Conservation (phyloP, 2,113 vertebrate species). For the Speoplatyrhinus poulsoni region DNA sequence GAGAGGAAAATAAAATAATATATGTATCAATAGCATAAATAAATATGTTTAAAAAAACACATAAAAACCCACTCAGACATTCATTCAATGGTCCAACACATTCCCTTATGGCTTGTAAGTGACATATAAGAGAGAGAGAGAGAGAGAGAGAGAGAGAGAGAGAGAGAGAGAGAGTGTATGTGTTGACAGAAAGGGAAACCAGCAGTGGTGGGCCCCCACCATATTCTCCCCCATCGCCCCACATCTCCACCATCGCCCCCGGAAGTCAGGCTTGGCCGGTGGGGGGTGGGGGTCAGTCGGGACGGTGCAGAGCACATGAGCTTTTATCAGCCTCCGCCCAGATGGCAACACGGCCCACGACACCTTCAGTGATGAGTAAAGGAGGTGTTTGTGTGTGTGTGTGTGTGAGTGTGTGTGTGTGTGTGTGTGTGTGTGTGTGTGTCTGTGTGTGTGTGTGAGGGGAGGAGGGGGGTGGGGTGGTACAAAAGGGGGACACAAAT, state of each 20-base stretch:
- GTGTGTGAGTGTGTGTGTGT: slow-evolving; percentile 8
- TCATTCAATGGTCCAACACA: no score
- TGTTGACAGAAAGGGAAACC: no score
- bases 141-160: no score
- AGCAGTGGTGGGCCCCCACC: slow-evolving; percentile 5
- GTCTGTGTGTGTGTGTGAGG: slow-evolving; percentile 3
- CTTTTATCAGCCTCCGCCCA: slow-evolving; percentile 78
- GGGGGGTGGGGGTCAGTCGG: slow-evolving; percentile 17
- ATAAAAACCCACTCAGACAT: no score
- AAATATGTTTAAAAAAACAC: no score
- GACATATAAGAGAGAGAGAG: no score
- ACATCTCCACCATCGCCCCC: slow-evolving; percentile 70
- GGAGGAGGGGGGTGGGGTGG: background rate
- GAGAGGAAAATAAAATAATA: no score
- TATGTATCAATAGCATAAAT: no score
- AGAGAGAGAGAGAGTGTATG: no score
- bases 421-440: slow-evolving; percentile 6
- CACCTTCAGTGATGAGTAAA: slow-evolving; percentile 59
- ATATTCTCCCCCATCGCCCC: slow-evolving; percentile 53
- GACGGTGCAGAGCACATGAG: slow-evolving; percentile 66
- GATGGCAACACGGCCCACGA: slow-evolving; percentile 69
- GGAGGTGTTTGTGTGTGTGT: background rate
- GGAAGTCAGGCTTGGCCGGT: slow-evolving; percentile 69
- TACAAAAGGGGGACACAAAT: background rate
- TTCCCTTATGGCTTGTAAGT: no score